Evolutionary conservation across 2,113 vertebrate genomes (phyloP).

Genomic region (Lepisosteus oculatus): DNA sequence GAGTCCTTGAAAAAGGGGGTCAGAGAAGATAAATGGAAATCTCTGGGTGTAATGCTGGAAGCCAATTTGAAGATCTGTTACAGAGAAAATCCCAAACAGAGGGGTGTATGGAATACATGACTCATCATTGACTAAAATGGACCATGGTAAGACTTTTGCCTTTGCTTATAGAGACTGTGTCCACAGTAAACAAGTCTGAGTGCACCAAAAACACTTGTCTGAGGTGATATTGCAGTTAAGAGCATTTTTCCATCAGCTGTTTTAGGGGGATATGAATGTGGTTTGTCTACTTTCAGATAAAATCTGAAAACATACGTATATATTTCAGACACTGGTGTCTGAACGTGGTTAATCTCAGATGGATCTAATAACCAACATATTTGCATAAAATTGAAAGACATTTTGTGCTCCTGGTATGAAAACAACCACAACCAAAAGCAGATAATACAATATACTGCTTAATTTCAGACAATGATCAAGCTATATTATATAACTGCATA

Average conservation of each 20-base stretch:
- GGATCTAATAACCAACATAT: too few species aligned
- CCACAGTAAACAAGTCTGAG: constrained; percentile 25
- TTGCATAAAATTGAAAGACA: too few species aligned
- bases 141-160: constrained; percentile 26
- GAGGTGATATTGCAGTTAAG: background rate
- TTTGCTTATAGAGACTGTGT: constrained; percentile 24
- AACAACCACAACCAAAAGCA: too few species aligned
- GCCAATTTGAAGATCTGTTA: constrained; percentile 25
- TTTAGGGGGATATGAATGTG: too few species aligned
- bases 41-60: constrained; percentile 18
- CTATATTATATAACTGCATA: too few species aligned
- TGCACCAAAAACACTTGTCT: background rate
- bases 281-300: too few species aligned
- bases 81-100: constrained; percentile 27
- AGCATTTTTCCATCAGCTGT: background rate
- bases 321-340: too few species aligned
- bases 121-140: constrained; percentile 43
- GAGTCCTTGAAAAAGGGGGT: constrained; percentile 6
- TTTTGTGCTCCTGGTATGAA: too few species aligned
- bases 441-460: too few species aligned
- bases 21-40: constrained; percentile 48
- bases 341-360: too few species aligned
- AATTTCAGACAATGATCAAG: too few species aligned
- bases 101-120: constrained; percentile 38
- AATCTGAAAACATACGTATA: too few species aligned